A percentile compares a stretch with the other conserved stretches of the same genome.
These are phyloP conservation scores for Drosophila simulans DNA, from an alignment of 1,140 invertebrate species.

Conservation along the genomic window DNA sequence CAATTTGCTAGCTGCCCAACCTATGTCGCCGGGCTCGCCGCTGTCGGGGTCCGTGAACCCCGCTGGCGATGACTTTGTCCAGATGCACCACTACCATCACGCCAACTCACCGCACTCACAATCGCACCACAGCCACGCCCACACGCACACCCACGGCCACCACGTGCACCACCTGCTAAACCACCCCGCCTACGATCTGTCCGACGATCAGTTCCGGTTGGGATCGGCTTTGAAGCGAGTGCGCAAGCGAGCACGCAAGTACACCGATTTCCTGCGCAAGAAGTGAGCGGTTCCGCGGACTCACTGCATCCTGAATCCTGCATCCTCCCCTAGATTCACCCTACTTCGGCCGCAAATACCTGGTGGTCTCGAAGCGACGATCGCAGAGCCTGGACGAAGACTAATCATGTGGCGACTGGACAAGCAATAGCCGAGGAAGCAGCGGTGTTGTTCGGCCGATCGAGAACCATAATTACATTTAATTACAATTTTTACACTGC, in stretches of 20 bases:
- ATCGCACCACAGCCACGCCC: constrained; percentile 39
- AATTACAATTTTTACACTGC: constrained; percentile 82
- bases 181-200: constrained; percentile 29
- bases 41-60: constrained; percentile 71
- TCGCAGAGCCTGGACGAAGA: constrained; percentile 79
- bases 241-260: constrained; percentile 83
- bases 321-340: constrained; percentile 69
- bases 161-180: constrained; percentile 13
- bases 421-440: constrained; percentile 65
- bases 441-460: constrained; percentile 27
- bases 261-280: constrained; percentile 82
- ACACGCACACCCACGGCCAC: constrained; percentile 10
- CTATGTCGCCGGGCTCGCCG: constrained; percentile 69
- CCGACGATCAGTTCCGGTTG: constrained; percentile 74
- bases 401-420: constrained; percentile 50
- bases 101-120: constrained; percentile 42
- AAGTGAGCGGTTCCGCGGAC: constrained; percentile 55
- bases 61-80: constrained; percentile 62
- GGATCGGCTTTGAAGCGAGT: constrained; percentile 77
- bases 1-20: constrained; percentile 67
- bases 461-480: constrained; percentile 39
- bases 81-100: constrained; percentile 71
- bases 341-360: constrained; percentile 79
- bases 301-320: constrained; percentile 25
- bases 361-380: constrained; percentile 75